phyloP scores from a whole-genome alignment of 2,888 invertebrate species.

The Watsonalla binaria region DNA sequence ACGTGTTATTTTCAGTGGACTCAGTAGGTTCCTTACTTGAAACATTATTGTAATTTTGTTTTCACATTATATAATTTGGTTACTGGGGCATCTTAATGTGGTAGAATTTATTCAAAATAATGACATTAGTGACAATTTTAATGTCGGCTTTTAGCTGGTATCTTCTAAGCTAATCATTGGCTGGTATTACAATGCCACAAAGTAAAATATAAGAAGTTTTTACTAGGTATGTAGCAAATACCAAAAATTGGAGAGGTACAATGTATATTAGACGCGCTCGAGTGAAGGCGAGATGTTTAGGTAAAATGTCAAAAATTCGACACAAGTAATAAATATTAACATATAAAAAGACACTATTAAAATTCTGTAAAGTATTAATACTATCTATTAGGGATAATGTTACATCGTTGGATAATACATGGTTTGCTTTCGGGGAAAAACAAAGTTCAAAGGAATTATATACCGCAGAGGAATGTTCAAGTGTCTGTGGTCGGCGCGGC shows the following conservation, averaged over 20 bases:
- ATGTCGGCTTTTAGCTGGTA: background rate
- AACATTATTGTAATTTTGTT: background rate
- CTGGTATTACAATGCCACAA: background rate
- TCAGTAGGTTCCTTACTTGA: background rate
- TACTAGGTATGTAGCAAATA: too few relatives aligned
- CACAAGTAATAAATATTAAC: background rate
- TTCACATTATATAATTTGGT: background rate
- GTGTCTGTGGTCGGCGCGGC: constrained; percentile 51
- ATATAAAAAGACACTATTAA: constrained; percentile 6
- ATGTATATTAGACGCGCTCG: too few relatives aligned
- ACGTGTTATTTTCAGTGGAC: constrained; percentile 1
- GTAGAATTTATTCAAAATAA: background rate
- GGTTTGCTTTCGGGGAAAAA: constrained; percentile 7
- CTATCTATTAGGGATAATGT: constrained; percentile 7
- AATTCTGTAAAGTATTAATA: constrained; percentile 10
- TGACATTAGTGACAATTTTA: background rate
- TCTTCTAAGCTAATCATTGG: too few relatives aligned
- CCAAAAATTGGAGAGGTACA: too few relatives aligned
- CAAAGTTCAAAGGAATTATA: constrained; percentile 5
- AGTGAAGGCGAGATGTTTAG: background rate
- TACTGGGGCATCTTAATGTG: background rate
- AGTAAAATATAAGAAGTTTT: background rate
- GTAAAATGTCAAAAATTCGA: background rate
- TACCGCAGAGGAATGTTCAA: constrained; percentile 35
- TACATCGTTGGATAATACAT: constrained; percentile 11